Evolutionary conservation across 2,113 vertebrate species (phyloP), one percentile per base, ranked within the genome.

Genomic region (Tyto alba): DNA sequence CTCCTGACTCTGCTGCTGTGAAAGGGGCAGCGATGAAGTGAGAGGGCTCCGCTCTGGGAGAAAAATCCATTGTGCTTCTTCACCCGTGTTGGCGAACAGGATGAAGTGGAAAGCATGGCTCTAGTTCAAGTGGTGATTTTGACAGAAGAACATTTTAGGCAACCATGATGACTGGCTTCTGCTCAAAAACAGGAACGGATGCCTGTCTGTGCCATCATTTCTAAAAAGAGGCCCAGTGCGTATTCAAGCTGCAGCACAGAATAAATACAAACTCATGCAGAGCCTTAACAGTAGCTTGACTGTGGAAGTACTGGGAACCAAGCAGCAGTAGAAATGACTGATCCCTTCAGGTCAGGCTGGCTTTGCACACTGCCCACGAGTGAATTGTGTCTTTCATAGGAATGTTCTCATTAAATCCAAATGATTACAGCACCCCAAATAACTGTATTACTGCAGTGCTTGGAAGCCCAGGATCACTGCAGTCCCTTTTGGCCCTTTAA

Each of bases 381-480:
- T 96, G 79, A 96, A 94, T 81, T 93, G 38, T 88, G 79, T 74
- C 95, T 95, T 96, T 95, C 96, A 95, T 52, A 74, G 66, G 68
- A 88, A 86, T 6, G 19, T 74, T 89, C 90, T 96, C 41, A 84
- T 88, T 93, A 96, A 96, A 92, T 86, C n/a, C 43, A 57, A 90
- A 85, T 32, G 7, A 85, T 88, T 76, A 77, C 67, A 78, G 47
- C 85, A 90, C 20, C 27, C 26, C 55, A 93, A 85, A 86, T 27
- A 80, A 57, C 29, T 0, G 1, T 34, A 48, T 67, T 84, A 67
- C 38, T 91, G 75, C 26, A 32, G 7, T 20, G 57, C 29, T 25
- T 86, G 3, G 5, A 63, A 91, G 38, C 16, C 50, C 7, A 8
- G 18, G 80, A 50, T 48, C 50, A 43, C 47, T 81, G 48, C 29